Evolutionary conservation across 2,888 invertebrate genomes (phyloP).

Genomic region (Eugnorisma glareosa): DNA sequence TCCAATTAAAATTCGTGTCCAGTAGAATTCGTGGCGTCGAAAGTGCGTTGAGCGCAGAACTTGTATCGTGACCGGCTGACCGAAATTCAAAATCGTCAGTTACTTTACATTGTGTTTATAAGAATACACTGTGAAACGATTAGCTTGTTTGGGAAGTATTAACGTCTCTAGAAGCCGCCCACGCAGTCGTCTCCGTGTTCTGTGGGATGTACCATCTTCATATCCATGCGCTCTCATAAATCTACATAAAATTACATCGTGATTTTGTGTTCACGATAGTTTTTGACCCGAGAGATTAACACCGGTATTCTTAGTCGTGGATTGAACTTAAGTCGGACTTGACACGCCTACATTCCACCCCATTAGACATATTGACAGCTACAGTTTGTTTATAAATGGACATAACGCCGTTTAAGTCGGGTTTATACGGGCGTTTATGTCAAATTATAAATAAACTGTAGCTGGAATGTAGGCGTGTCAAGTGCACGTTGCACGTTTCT

Average conservation of each 20-base stretch:
- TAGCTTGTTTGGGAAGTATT: not conserved
- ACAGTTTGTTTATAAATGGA: not conserved
- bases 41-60: not conserved
- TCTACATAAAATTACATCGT: not conserved
- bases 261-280: conserved; percentile 6
- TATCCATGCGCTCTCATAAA: not conserved
- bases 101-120: not conserved
- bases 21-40: not conserved
- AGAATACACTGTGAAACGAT: not conserved
- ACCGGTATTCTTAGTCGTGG: not conserved
- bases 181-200: not conserved
- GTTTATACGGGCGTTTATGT: too few relatives aligned
- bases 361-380: not conserved
- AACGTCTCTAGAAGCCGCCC: not conserved
- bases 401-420: too few relatives aligned
- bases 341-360: not conserved
- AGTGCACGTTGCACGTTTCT: too few relatives aligned
- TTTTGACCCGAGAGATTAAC: conserved; percentile 16
- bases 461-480: too few relatives aligned
- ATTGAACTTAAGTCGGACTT: not conserved
- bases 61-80: not conserved
- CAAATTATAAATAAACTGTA: too few relatives aligned
- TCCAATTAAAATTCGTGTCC: too few relatives aligned
- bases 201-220: not conserved
- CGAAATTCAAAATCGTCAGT: not conserved